Evolutionary conservation across 2,888 invertebrate species (phyloP).

Genomic region (Mystacides longicornis): DNA sequence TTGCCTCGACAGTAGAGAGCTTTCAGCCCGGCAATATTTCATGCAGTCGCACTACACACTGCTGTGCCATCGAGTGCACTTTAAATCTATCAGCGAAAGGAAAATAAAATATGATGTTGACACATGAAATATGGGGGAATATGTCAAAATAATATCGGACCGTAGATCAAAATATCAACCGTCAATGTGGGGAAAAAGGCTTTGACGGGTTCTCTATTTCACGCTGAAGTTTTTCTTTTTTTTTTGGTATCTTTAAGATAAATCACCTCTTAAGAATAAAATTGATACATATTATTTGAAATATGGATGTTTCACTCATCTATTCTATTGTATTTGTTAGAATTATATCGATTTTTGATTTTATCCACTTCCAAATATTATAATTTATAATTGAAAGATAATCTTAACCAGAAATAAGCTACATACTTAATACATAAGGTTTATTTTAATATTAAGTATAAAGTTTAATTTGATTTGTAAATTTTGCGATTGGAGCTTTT

Average conservation of each 20-base stretch:
- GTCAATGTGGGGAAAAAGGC: conserved; percentile 8
- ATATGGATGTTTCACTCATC: no score
- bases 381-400: no score
- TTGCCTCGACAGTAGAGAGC: background rate
- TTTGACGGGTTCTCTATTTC: background rate
- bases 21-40: background rate
- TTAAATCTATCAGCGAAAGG: conserved; percentile 1
- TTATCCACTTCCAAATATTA: no score
- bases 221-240: background rate
- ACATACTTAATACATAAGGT: no score
- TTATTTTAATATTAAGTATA: no score
- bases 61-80: conserved; percentile 13
- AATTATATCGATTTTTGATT: no score
- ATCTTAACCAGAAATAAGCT: no score
- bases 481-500: no score
- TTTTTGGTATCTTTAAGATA: background rate
- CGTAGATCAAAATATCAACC: conserved; percentile 7
- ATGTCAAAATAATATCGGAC: conserved; percentile 13
- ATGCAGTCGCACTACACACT: background rate
- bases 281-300: background rate
- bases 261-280: background rate
- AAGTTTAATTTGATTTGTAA: no score
- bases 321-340: no score
- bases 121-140: conserved; percentile 15
- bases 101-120: conserved; percentile 12